Conservation (phyloP, 2,888 invertebrate species). For the Gonocerus acuteangulatus region DNA sequence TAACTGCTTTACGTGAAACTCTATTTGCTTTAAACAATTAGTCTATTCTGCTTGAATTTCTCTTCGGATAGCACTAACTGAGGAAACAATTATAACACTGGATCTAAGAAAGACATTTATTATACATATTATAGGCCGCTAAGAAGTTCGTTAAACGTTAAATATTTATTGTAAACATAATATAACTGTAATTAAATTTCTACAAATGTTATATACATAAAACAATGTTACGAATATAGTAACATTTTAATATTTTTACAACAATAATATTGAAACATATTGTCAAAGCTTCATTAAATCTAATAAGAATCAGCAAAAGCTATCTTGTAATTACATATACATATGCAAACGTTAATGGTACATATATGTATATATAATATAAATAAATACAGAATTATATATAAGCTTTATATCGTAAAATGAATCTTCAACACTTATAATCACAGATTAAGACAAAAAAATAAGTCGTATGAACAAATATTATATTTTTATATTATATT, state of each 20-base stretch:
- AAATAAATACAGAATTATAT: slow-evolving; percentile 18
- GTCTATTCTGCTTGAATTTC: too few relatives aligned
- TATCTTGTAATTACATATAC: slow-evolving; percentile 20
- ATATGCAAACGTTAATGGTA: slow-evolving; percentile 13
- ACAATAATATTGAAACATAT: slow-evolving; percentile 35
- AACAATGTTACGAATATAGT: slow-evolving; percentile 25
- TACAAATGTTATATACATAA: slow-evolving; percentile 30
- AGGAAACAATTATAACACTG: neutral
- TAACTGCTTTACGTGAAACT: too few relatives aligned
- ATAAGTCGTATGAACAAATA: slow-evolving; percentile 26
- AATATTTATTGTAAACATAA: slow-evolving; percentile 29
- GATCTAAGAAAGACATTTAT: slow-evolving; percentile 36
- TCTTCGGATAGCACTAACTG: too few relatives aligned
- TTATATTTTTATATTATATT: slow-evolving; percentile 25
- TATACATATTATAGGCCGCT: slow-evolving; percentile 37
- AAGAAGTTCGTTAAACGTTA: slow-evolving; percentile 34
- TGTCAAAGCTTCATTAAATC: slow-evolving; percentile 33
- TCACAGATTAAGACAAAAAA: slow-evolving; percentile 30
- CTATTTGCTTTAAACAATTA: too few relatives aligned
- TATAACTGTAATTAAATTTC: slow-evolving; percentile 30
- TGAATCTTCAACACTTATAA: slow-evolving; percentile 21
- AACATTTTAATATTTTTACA: slow-evolving; percentile 32
- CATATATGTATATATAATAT: slow-evolving; percentile 21
- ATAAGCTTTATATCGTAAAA: slow-evolving; percentile 25
- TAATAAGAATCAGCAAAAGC: slow-evolving; percentile 32